Conservation (phyloP, 2,113 vertebrate genomes). For the Corvus hawaiiensis region DNA sequence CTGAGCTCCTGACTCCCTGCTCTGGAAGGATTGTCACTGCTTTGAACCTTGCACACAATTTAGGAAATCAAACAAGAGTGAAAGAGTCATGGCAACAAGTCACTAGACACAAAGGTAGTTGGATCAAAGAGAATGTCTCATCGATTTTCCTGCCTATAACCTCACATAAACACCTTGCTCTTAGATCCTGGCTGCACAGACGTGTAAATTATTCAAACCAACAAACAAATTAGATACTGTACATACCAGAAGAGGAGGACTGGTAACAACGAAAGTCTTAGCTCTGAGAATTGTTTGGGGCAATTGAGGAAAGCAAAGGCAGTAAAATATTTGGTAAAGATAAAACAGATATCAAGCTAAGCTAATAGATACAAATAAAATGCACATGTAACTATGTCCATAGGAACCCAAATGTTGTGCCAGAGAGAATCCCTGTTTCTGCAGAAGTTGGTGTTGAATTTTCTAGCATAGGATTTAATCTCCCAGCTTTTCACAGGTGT, state of each 20-base stretch:
- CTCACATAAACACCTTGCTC: not conserved
- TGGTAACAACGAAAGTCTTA: not conserved
- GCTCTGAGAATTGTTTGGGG: not conserved
- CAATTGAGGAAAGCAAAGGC: not conserved
- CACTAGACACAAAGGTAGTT: not conserved
- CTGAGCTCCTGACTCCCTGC: not conserved
- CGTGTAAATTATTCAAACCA: conserved; percentile 14
- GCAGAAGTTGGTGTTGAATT: not conserved
- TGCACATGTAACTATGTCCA: too few relatives aligned
- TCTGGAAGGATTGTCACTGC: not conserved
- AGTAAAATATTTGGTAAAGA: not conserved
- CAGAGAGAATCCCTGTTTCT: not conserved
- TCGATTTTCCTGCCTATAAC: not conserved
- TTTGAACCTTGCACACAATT: conserved; percentile 30
- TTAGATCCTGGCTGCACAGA: not conserved
- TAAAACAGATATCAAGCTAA: not conserved
- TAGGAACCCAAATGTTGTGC: not conserved
- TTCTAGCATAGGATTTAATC: not conserved
- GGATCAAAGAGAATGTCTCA: conserved; percentile 39
- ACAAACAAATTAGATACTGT: not conserved
- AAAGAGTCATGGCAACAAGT: conserved; percentile 16
- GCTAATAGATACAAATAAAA: not conserved
- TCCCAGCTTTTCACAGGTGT: not conserved
- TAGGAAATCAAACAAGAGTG: conserved; percentile 27
- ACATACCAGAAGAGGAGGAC: not conserved